A percentile compares a stretch with the other conserved stretches of the same genome.
Evolutionary conservation across 2,888 invertebrate species (phyloP).

Genomic region (Xiphydria camelus): DNA sequence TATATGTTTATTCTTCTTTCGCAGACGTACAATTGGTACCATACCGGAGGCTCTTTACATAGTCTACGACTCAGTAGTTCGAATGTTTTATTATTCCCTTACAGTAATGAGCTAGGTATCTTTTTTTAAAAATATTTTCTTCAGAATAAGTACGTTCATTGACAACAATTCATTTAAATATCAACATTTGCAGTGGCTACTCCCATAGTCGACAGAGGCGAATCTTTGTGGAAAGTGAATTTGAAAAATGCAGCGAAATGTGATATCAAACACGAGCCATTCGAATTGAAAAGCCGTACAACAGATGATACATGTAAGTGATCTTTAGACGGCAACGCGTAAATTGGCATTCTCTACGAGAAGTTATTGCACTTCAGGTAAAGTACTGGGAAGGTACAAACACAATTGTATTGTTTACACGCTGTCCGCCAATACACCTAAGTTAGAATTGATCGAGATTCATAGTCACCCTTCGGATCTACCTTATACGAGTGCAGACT

Average conservation of each 20-base stretch:
- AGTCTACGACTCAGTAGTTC: slow-evolving; percentile 27
- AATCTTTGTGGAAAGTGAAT: slow-evolving; percentile 40
- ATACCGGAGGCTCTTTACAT: slow-evolving; percentile 47
- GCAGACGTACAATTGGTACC: slow-evolving; percentile 52
- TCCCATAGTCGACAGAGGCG: slow-evolving; percentile 31
- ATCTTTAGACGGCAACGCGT: not conserved
- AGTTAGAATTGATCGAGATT: slow-evolving; percentile 33
- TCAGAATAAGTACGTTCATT: too few species aligned
- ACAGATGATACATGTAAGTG: slow-evolving; percentile 32
- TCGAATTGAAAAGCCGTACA: slow-evolving; percentile 34
- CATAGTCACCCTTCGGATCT: slow-evolving; percentile 30
- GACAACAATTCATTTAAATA: slow-evolving; percentile 1
- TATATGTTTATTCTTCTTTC: slow-evolving; percentile 17
- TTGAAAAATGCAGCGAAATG: slow-evolving; percentile 40
- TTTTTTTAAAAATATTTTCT: too few species aligned
- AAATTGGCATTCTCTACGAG: not conserved
- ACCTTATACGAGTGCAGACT: slow-evolving; percentile 46
- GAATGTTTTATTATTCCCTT: slow-evolving; percentile 48
- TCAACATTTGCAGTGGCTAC: slow-evolving; percentile 31
- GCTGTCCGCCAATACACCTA: slow-evolving; percentile 27
- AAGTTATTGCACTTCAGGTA: slow-evolving; percentile 29
- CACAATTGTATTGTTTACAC: slow-evolving; percentile 38
- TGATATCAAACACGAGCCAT: slow-evolving; percentile 30
- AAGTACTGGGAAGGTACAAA: slow-evolving; percentile 41
- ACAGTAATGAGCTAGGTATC: slow-evolving; percentile 44